phyloP scores from a whole-genome alignment of 2,113 vertebrate genomes.

The Zosterops japonicus region DNA sequence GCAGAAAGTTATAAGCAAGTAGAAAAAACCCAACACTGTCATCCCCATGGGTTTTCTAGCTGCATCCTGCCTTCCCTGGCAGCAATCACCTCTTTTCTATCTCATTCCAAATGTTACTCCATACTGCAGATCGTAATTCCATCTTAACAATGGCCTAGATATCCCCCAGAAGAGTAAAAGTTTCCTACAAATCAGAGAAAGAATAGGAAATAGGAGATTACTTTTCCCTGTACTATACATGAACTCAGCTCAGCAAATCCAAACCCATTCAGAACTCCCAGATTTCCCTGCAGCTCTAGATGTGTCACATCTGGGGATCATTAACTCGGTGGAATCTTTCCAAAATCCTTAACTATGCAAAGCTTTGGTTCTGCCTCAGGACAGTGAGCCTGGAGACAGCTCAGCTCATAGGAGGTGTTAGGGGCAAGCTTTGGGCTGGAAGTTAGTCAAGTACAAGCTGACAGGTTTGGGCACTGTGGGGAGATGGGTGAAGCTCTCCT shows the following conservation, averaged over 20 bases:
- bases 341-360: background rate
- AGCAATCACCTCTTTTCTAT: background rate
- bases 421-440: background rate
- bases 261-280: accelerated
- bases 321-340: background rate
- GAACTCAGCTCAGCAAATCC: background rate
- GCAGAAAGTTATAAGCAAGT: constrained; percentile 11
- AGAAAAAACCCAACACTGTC: background rate
- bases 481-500: background rate
- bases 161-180: background rate
- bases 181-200: background rate
- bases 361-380: background rate
- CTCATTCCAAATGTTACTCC: background rate
- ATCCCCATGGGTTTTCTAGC: background rate
- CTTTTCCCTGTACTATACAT: background rate
- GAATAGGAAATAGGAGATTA: background rate
- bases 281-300: background rate
- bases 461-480: background rate
- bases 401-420: background rate
- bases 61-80: background rate
- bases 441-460: background rate
- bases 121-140: background rate
- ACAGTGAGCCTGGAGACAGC: background rate
- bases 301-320: background rate
- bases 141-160: background rate